phyloP scores from a whole-genome alignment of 2,797 vertebrate genomes.

The Diplodus sargus region DNA sequence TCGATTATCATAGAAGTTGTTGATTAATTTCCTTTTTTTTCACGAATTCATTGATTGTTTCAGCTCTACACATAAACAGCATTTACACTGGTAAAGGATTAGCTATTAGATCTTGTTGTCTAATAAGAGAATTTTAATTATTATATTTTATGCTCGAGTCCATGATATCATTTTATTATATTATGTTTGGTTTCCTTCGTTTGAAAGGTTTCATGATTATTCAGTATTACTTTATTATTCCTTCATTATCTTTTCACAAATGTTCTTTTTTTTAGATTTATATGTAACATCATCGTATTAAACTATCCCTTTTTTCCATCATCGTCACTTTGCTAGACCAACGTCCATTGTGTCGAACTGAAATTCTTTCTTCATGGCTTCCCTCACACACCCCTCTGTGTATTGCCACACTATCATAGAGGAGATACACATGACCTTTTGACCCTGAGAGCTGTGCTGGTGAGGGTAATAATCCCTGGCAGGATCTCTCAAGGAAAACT shows the following conservation, averaged over 20 bases:
- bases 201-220: neutral
- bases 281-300: neutral
- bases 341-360: neutral
- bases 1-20: neutral
- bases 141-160: neutral
- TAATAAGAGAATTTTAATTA: too few relatives aligned
- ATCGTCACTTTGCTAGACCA: neutral
- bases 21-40: neutral
- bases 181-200: neutral
- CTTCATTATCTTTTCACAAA: neutral
- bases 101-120: neutral
- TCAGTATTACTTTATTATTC: too few relatives aligned
- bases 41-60: neutral
- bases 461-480: neutral
- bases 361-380: neutral
- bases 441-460: neutral
- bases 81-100: neutral
- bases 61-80: neutral
- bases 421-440: neutral
- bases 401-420: neutral
- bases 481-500: neutral
- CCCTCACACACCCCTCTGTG: neutral
- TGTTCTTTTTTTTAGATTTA: neutral
- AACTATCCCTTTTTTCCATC: neutral
- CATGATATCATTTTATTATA: neutral